These are phyloP conservation scores for Merops nubicus DNA, from an alignment of 2,113 vertebrate species.

Conservation along the genomic window DNA sequence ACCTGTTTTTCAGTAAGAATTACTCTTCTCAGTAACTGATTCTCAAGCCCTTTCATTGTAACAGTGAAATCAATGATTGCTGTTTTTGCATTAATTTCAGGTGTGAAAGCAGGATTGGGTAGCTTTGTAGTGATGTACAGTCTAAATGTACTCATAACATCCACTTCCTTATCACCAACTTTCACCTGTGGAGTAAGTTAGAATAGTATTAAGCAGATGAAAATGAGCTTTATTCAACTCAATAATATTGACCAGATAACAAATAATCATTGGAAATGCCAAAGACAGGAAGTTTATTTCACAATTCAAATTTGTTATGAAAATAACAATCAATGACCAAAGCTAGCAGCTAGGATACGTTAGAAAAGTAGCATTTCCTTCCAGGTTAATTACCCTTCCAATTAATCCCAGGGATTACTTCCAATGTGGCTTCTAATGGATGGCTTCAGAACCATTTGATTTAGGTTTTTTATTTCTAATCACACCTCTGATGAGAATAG, in stretches of 20 bases:
- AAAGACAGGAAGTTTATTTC: background rate
- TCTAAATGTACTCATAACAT: slow-evolving; percentile 77
- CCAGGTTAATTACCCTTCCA: background rate
- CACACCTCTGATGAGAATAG: background rate
- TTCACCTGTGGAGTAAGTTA: slow-evolving; percentile 70
- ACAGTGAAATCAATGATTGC: slow-evolving; percentile 83
- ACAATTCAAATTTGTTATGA: background rate
- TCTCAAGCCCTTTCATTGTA: slow-evolving; percentile 82
- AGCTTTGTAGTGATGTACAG: slow-evolving; percentile 81
- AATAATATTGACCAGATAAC: background rate
- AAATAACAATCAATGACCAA: background rate
- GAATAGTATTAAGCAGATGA: background rate
- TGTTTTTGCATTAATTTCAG: slow-evolving; percentile 82
- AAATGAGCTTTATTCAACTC: background rate
- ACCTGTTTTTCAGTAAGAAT: slow-evolving; percentile 84
- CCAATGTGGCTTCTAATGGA: background rate
- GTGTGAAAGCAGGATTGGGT: slow-evolving; percentile 80
- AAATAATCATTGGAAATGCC: background rate
- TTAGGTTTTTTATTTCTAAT: background rate
- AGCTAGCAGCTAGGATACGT: background rate
- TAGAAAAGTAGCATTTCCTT: background rate
- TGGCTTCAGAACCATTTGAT: background rate
- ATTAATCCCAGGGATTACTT: background rate
- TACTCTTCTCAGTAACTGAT: slow-evolving; percentile 81
- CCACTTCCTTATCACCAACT: slow-evolving; percentile 81